A percentile compares a stretch with the other conserved stretches of the same genome.
phyloP scores from a whole-genome alignment of 2,888 invertebrate genomes.

The Cantharis nigra region DNA sequence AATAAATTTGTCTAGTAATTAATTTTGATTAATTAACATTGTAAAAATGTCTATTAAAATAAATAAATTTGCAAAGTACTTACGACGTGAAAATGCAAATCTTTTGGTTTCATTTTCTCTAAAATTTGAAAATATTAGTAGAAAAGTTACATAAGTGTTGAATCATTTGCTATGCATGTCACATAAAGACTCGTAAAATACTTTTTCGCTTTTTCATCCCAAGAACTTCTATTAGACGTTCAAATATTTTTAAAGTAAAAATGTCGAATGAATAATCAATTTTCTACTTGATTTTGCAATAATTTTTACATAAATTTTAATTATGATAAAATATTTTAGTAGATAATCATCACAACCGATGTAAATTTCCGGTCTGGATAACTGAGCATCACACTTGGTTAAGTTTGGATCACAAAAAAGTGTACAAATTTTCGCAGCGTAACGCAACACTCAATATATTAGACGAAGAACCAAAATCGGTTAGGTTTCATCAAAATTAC shows the following conservation, averaged over 20 bases:
- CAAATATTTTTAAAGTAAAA: not conserved
- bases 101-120: not conserved
- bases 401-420: constrained; percentile 73
- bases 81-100: not conserved
- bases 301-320: not conserved
- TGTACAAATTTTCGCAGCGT: constrained; percentile 74
- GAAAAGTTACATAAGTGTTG: not conserved
- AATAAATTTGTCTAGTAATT: not conserved
- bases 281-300: not conserved
- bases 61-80: not conserved
- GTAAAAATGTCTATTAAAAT: not conserved
- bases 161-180: not conserved
- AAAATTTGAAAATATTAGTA: not conserved
- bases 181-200: not conserved
- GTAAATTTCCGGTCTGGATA: constrained; percentile 80
- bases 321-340: constrained; percentile 55
- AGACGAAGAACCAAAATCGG: constrained; percentile 47
- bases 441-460: constrained; percentile 67
- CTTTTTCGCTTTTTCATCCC: not conserved
- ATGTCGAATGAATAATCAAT: not conserved
- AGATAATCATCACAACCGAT: constrained; percentile 74
- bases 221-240: not conserved
- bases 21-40: not conserved
- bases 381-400: constrained; percentile 81
- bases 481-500: constrained; percentile 45